Evolutionary conservation across 2,888 invertebrate genomes (phyloP).

Genomic region (Stramonita haemastoma): DNA sequence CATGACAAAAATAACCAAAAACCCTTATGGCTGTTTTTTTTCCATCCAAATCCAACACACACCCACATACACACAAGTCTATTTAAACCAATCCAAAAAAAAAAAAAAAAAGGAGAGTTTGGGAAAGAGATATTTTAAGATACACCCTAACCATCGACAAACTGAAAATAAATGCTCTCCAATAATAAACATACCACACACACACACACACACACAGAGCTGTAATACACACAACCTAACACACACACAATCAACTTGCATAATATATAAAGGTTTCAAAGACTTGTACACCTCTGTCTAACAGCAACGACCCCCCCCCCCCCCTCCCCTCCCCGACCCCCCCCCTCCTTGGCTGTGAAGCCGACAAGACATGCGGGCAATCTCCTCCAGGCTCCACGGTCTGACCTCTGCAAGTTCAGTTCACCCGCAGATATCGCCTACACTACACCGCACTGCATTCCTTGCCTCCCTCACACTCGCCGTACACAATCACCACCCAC

Average conservation of each 20-base stretch:
- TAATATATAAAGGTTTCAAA: not conserved
- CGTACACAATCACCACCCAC: not conserved
- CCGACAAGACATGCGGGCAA: not conserved
- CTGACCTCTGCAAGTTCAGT: too few relatives aligned
- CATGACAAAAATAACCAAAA: not conserved
- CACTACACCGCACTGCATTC: not conserved
- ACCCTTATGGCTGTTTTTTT: not conserved
- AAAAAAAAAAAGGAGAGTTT: not conserved
- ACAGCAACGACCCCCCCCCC: not conserved
- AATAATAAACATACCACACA: not conserved
- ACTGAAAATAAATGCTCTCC: not conserved
- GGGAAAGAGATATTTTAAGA: not conserved
- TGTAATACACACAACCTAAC: not conserved
- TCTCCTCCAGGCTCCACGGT: not conserved
- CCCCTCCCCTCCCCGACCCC: not conserved
- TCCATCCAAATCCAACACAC: not conserved
- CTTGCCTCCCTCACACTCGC: not conserved
- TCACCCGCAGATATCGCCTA: too few relatives aligned
- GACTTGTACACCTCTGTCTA: not conserved
- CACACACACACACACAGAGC: conserved; percentile 24
- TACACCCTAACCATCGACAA: not conserved
- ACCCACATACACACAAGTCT: not conserved
- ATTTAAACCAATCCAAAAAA: not conserved
- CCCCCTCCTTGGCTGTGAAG: not conserved
- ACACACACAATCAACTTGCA: conserved; percentile 15